phyloP scores from a whole-genome alignment of 30 jellyfish, hydroid and myxozoan genomes.

The Aurelia aurita complex sp. Pacific region DNA sequence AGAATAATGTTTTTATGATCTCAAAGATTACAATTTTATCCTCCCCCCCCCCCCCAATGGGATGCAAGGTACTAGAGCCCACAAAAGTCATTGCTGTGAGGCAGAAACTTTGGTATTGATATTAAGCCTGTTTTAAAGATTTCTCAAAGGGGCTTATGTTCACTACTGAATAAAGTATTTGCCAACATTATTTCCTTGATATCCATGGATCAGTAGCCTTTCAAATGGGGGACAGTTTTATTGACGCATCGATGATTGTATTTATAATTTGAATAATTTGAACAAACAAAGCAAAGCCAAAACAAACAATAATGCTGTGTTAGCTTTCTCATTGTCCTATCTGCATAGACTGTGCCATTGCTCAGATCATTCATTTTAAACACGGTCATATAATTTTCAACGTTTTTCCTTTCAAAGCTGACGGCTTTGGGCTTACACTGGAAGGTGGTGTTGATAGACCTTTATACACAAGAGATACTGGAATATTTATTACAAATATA shows the following conservation, averaged over 20 bases:
- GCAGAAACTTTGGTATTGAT: not conserved
- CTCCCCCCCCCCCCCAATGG: not conserved
- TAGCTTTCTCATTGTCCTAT: too few species aligned
- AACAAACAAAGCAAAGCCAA: too few species aligned
- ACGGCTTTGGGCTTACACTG: constrained; percentile 90
- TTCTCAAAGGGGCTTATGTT: not conserved
- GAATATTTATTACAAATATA: constrained; percentile 79
- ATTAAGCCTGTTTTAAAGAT: not conserved
- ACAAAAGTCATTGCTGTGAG: not conserved
- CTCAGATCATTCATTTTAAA: not conserved
- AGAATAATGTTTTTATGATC: not conserved
- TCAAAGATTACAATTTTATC: not conserved
- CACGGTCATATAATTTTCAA: not conserved
- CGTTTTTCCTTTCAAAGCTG: constrained; percentile 15
- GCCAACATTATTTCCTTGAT: too few species aligned
- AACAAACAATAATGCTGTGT: too few species aligned
- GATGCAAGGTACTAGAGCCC: not conserved
- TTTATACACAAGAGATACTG: constrained; percentile 65
- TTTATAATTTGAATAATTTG: too few species aligned
- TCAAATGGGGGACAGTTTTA: not conserved
- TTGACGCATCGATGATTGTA: too few species aligned
- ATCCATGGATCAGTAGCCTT: too few species aligned
- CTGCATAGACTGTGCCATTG: not conserved
- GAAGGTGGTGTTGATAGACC: constrained; percentile 98
- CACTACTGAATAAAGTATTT: not conserved